These are phyloP conservation scores for Malacoraja senta DNA, from an alignment of 2,797 vertebrate genomes.

Conservation along the genomic window DNA sequence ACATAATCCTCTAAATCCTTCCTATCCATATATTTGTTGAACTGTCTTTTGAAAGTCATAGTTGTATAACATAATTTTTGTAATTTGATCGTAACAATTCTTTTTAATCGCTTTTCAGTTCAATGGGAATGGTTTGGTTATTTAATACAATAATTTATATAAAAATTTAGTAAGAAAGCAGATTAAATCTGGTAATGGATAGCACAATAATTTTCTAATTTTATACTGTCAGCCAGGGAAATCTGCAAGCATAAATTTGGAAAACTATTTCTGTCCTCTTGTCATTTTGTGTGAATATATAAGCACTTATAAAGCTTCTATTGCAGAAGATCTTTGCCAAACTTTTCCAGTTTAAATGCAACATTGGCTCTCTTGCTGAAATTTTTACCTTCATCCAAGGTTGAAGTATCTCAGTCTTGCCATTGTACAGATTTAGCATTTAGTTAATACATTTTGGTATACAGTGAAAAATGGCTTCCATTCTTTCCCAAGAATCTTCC, in stretches of 20 bases:
- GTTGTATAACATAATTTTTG: neutral
- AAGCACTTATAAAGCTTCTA: neutral
- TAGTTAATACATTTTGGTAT: constrained; percentile 4
- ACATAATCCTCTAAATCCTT: too few species aligned
- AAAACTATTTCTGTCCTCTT: neutral
- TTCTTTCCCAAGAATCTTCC: neutral
- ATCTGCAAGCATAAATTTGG: neutral
- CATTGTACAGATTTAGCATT: neutral
- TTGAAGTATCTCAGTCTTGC: neutral
- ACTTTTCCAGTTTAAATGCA: neutral
- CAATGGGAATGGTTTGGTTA: neutral
- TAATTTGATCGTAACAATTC: neutral
- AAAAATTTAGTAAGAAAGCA: neutral
- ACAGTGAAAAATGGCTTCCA: neutral
- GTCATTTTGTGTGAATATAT: constrained; percentile 13
- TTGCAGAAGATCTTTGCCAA: constrained; percentile 10
- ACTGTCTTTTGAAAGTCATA: too few species aligned
- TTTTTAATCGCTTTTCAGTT: neutral
- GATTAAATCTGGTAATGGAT: neutral
- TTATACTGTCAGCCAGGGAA: neutral
- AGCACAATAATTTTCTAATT: neutral
- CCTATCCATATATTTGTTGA: too few species aligned
- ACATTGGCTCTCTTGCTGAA: neutral
- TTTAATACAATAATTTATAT: neutral
- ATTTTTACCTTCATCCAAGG: constrained; percentile 12